Conservation (phyloP, 2,888 invertebrate genomes). For the Thysanoteuthis rhombus region DNA sequence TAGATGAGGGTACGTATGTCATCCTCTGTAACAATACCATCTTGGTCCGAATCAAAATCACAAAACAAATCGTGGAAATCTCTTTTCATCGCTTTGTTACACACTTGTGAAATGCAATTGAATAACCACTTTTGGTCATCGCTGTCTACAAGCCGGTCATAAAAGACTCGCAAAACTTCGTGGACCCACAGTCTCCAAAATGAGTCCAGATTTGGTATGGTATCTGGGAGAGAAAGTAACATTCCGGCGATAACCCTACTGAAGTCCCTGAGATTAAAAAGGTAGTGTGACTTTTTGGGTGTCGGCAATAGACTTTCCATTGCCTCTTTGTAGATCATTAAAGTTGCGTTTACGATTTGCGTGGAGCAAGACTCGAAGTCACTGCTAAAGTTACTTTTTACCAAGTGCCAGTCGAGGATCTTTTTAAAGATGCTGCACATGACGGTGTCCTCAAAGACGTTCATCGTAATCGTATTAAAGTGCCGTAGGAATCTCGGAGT, state of each 20-base stretch:
- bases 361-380: conserved; percentile 93
- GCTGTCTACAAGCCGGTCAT: conserved; percentile 90
- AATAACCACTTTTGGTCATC: conserved; percentile 84
- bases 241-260: conserved; percentile 87
- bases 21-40: conserved; percentile 76
- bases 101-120: conserved; percentile 75
- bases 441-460: conserved; percentile 68
- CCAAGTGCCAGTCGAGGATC: conserved; percentile 69
- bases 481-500: conserved; percentile 68
- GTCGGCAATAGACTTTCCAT: conserved; percentile 67
- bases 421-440: conserved; percentile 67
- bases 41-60: conserved; percentile 73
- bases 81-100: conserved; percentile 71
- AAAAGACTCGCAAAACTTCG: conserved; percentile 87
- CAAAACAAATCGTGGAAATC: conserved; percentile 74
- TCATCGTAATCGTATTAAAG: conserved; percentile 67
- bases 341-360: conserved; percentile 75
- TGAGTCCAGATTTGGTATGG: conserved; percentile 83
- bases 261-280: conserved; percentile 76
- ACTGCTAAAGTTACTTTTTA: conserved; percentile 91
- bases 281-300: conserved; percentile 68
- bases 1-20: conserved; percentile 88
- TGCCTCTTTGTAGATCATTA: conserved; percentile 66
- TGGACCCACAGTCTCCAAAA: conserved; percentile 95
- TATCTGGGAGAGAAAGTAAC: conserved; percentile 89